Evolutionary conservation across 2,113 vertebrate genomes (phyloP).

Genomic region (Halichoerus grypus): DNA sequence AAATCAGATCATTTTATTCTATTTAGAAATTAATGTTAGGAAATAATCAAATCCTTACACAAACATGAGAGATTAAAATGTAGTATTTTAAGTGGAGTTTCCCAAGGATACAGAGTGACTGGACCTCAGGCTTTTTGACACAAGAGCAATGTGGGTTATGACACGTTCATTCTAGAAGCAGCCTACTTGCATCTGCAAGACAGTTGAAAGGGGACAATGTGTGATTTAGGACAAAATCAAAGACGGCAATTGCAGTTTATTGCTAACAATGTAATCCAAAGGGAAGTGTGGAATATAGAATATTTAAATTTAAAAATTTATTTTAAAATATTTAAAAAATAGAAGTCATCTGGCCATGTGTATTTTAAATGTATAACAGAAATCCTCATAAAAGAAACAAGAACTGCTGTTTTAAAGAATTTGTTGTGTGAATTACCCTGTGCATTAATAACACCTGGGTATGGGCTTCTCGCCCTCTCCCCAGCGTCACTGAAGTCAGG

Average conservation of each 20-base stretch:
- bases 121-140: neutral
- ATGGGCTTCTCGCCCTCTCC: neutral
- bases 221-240: conserved; percentile 34
- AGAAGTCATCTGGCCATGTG: neutral
- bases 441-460: neutral
- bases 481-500: neutral
- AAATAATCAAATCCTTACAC: conserved; percentile 9
- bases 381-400: neutral
- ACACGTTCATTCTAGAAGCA: conserved; percentile 1
- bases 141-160: neutral
- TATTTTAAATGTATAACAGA: neutral
- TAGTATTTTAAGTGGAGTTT: neutral
- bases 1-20: conserved; percentile 17
- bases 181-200: neutral
- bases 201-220: neutral
- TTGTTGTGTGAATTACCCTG: neutral
- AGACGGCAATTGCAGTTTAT: neutral
- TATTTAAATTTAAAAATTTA: neutral
- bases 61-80: neutral
- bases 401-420: neutral
- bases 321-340: neutral
- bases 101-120: neutral
- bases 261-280: neutral
- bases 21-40: conserved; percentile 60
- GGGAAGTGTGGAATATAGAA: neutral